Base-by-base conservation (phyloP, 1,140 invertebrate species). In the Pseudomyrmex gracilis region DNA sequence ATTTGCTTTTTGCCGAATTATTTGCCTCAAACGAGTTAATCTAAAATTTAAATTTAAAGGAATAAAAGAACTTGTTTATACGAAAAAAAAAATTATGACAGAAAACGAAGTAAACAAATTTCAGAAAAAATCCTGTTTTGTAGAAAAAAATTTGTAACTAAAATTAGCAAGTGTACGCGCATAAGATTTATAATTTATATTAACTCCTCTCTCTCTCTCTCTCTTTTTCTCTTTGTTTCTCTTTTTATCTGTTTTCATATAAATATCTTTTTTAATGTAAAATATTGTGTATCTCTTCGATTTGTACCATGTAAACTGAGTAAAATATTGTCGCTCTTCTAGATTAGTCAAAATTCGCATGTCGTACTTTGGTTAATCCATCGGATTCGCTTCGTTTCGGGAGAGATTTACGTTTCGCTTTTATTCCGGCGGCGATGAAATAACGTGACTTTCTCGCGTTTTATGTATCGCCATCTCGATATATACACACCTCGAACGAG, bases 371-470 rank as follows among this genome's bases (percentile, higher is more conserved):
- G 22, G 43, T 47, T 80, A 80, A 70, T 80, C 20, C 22, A 34
- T 34, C 34, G 57, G 43, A 78, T 58, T 47, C 47, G 51, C 66
- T 58, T 58, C 53, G 12, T 24, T 57, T 58, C 53, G n/a, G 47
- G 22, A 68, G n/a, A 71, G 34, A 34, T 34, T 34, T 34, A 34
- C 34, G 34, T 34, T 47, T 57, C n/a, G 8, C 7, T 17, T 22
- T 60, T 53, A 24, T 20, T 49, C 24, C 66, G 45, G 47, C 8
- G 7, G n/a, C 53, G 43, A 17, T 2, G 24, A 57, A 70, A 45
- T 60, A 20, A 15, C 4, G 22, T 71, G 76, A 80, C 45, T 78
- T 53, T 17, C 8, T 17, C 20, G 43, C n/a, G 22, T 47, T 77
- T 67, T 57, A 13, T 45, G 12, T 34, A 34, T 78, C 17, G 12